These are phyloP conservation scores for Rhamphomyia laevipes DNA, from an alignment of 2,888 invertebrate genomes.

Conservation along the genomic window DNA sequence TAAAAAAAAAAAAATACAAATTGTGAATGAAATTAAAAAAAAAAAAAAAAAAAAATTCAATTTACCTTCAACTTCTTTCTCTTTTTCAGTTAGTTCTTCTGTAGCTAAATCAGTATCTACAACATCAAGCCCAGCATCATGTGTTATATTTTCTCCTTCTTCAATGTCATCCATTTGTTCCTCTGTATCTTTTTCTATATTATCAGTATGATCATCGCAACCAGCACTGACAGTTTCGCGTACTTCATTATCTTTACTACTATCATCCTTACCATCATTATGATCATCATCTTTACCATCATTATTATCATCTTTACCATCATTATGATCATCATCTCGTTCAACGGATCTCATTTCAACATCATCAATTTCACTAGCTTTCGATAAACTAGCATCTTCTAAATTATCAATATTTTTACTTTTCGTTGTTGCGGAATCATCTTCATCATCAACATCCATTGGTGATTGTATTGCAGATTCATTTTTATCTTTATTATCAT, in stretches of 20 bases:
- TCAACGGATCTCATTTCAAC: slow-evolving; percentile 14
- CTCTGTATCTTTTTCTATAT: slow-evolving; percentile 14
- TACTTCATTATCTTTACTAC: slow-evolving; percentile 11
- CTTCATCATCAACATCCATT: slow-evolving; percentile 11
- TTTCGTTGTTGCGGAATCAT: slow-evolving; percentile 5
- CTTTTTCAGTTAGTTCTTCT: slow-evolving; percentile 9
- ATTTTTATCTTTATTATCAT: slow-evolving; percentile 19
- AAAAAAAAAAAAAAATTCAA: neutral
- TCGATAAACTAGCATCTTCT: slow-evolving; percentile 12
- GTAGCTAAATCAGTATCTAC: slow-evolving; percentile 9
- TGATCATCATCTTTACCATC: slow-evolving; percentile 12
- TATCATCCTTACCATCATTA: slow-evolving; percentile 14
- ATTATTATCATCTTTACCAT: slow-evolving; percentile 10
- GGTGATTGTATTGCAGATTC: slow-evolving; percentile 11
- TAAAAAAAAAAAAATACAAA: slow-evolving; percentile 5
- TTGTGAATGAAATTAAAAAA: neutral
- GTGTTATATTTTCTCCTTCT: slow-evolving; percentile 8
- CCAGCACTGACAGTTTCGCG: slow-evolving; percentile 8
- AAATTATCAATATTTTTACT: slow-evolving; percentile 10
- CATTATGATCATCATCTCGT: slow-evolving; percentile 12
- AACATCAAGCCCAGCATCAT: slow-evolving; percentile 9
- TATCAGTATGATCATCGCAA: slow-evolving; percentile 13
- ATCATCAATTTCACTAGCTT: slow-evolving; percentile 17
- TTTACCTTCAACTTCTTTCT: slow-evolving; percentile 15
- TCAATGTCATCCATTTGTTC: slow-evolving; percentile 1